Evolutionary conservation across 2,888 invertebrate genomes (phyloP).

Genomic region (Lissocephala sabroskyi): DNA sequence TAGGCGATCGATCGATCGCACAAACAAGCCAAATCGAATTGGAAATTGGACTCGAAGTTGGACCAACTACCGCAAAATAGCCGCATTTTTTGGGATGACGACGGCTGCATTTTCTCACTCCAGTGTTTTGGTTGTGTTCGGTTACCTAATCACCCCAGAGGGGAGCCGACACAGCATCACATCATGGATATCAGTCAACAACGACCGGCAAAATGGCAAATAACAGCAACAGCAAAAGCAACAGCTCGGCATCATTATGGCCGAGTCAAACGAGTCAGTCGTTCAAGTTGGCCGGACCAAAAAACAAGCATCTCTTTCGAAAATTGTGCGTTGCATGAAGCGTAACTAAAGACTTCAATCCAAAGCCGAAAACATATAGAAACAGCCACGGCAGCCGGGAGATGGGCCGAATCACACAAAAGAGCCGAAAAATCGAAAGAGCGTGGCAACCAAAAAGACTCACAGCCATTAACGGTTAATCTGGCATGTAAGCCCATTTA

Average conservation of each 20-base stretch:
- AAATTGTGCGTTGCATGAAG: constrained; percentile 11
- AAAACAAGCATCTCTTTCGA: constrained; percentile 7
- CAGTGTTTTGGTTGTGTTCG: constrained; percentile 11
- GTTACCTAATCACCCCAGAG: constrained; percentile 47
- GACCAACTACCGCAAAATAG: too few species aligned
- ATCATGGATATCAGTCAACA: too few species aligned
- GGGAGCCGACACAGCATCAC: too few species aligned
- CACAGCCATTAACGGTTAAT: constrained; percentile 54
- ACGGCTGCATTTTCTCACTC: too few species aligned
- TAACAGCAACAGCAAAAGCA: constrained; percentile 18
- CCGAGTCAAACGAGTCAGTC: constrained; percentile 45
- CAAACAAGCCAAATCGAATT: too few species aligned
- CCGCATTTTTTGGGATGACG: too few species aligned
- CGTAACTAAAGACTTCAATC: constrained; percentile 26
- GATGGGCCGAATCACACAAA: not conserved
- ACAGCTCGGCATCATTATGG: constrained; percentile 17
- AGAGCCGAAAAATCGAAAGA: constrained; percentile 41
- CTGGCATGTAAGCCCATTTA: constrained; percentile 33
- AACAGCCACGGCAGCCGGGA: not conserved
- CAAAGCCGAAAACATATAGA: not conserved
- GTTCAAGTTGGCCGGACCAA: constrained; percentile 28
- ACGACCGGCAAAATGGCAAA: not conserved
- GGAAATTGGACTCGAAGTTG: too few species aligned
- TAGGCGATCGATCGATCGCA: too few species aligned
- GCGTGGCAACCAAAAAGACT: constrained; percentile 39